Evolutionary conservation across 2,888 invertebrate genomes (phyloP), one percentile per base, ranked within the genome.

Genomic region (Drosophila algonquin): DNA sequence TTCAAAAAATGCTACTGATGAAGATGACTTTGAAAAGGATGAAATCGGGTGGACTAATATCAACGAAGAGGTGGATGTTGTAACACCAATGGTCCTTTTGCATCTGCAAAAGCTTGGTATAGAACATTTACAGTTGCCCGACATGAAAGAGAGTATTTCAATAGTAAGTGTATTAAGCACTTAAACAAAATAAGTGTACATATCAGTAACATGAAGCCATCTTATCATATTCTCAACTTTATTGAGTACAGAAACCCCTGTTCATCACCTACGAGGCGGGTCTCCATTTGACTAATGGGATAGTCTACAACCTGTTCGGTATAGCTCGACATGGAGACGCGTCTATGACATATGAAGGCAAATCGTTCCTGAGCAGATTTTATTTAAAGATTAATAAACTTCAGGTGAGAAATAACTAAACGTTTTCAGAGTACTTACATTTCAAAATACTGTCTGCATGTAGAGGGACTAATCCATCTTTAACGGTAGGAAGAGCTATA

Each of bases 41-140:
- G 90, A 90, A 60, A 75, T 90, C 14, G 88, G 88, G 10, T 92
- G 92, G 92, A 90, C 91, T 0, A 90, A 87, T 71, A 90, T 92
- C 60, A 92, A 92, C 71, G 91, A 90, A 59, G 89, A 91, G 73
- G 90, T 92, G 16, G 92, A 92, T 73, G 85, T 90, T n/a, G 91
- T 91, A n/a, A 88, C 91, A n/a, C 89, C 91, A 27, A 79, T 91
- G 81, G 79, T 92, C 21, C 73, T 91, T 53, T 59, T 76, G 35
- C 90, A 91, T 71, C 85, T 92, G 21, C 88, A 90, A 32, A 84
- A 89, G 51, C 62, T 90, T 30, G 86, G 90, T 9, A 86, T 91
- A 45, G 91, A 90, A 55, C 87, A 91, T 56, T 76, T 92, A 7
- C 79, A 89, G 14, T 74, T 92, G 30, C 92, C 92, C 0, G 89